Conservation (phyloP, 2,113 vertebrate genomes). For the Zosterops borbonicus region DNA sequence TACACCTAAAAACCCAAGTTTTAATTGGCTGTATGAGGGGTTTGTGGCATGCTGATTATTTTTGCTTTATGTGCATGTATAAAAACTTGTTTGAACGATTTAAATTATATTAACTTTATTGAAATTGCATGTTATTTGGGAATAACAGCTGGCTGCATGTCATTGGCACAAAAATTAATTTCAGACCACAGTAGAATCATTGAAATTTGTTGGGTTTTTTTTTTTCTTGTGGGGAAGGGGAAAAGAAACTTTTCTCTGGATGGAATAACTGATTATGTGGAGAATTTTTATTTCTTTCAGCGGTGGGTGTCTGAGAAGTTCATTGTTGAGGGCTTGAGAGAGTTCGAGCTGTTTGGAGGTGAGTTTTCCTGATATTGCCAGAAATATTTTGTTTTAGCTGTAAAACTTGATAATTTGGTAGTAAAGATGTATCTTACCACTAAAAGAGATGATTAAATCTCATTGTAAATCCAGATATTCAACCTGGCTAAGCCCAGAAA, state of each 20-base stretch:
- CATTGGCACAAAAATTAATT: fast-evolving
- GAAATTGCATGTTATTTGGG: background rate
- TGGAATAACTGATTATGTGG: slow-evolving; percentile 51
- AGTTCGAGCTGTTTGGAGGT: slow-evolving; percentile 98
- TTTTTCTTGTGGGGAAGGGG: background rate
- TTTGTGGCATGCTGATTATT: background rate
- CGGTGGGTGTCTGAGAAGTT: slow-evolving; percentile 98
- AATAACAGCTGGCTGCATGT: background rate
- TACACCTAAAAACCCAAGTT: fast-evolving
- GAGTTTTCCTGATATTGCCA: slow-evolving; percentile 48
- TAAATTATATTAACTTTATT: background rate
- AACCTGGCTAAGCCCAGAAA: background rate
- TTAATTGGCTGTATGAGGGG: background rate
- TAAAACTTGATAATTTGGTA: background rate
- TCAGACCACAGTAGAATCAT: background rate
- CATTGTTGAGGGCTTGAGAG: slow-evolving; percentile 97
- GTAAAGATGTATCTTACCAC: background rate
- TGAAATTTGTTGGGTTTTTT: background rate
- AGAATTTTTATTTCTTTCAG: slow-evolving; percentile 74
- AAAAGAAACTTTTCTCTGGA: background rate
- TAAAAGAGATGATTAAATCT: background rate
- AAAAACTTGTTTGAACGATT: background rate
- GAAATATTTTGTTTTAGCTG: background rate
- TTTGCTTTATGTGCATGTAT: background rate
- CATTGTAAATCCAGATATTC: background rate